Conservation (phyloP, 1,140 invertebrate species). For the Diprion similis region DNA sequence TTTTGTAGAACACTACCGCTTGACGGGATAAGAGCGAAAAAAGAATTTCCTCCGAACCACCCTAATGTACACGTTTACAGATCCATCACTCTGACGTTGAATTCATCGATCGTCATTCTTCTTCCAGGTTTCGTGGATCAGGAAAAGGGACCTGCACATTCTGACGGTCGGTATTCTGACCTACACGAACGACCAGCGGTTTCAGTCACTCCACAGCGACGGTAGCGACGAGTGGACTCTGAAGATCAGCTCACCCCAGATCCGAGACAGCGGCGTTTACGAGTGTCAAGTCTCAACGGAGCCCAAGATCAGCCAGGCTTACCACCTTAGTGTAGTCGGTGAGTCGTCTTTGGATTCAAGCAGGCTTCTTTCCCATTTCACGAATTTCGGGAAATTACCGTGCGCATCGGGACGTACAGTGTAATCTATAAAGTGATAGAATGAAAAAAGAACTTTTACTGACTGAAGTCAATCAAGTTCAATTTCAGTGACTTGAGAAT, state of each 20-base stretch:
- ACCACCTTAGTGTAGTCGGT: constrained; percentile 84
- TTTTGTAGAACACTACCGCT: too few relatives aligned
- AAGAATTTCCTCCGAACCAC: background rate
- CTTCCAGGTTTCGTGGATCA: constrained; percentile 76
- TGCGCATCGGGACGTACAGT: background rate
- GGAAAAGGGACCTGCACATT: constrained; percentile 77
- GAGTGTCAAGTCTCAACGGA: constrained; percentile 90
- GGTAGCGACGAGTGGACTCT: constrained; percentile 89
- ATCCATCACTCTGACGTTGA: constrained; percentile 4
- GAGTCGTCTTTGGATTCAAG: constrained; percentile 53
- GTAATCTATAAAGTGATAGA: too few relatives aligned
- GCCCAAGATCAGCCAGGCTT: constrained; percentile 83
- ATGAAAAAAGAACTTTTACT: constrained; percentile 20
- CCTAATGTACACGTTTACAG: background rate
- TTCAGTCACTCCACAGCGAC: constrained; percentile 81
- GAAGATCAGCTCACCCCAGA: constrained; percentile 80
- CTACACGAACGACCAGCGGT: constrained; percentile 79
- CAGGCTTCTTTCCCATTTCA: background rate
- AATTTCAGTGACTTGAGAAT: background rate
- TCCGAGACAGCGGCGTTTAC: constrained; percentile 76
- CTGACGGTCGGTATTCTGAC: constrained; percentile 76
- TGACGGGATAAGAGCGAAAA: too few relatives aligned
- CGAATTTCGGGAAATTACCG: constrained; percentile 11
- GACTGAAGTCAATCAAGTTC: constrained; percentile 13
- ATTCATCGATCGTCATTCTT: constrained; percentile 11